A percentile compares a stretch with the other conserved stretches of the same genome.
phyloP scores from a whole-genome alignment of 1,140 invertebrate genomes.

The Drosophila asahinai region DNA sequence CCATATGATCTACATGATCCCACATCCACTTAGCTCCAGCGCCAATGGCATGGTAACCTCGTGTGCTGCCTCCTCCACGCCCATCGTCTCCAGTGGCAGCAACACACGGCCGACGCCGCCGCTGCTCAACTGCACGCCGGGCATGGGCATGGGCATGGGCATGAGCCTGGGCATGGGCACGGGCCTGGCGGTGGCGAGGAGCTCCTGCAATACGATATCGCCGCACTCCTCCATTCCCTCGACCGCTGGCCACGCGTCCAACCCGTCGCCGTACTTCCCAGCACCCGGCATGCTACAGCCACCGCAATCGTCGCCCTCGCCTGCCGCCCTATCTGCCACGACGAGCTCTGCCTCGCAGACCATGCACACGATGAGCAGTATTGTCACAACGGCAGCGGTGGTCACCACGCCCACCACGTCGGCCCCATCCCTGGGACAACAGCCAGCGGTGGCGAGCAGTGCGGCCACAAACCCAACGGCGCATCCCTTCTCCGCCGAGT shows the following conservation, averaged over 20 bases:
- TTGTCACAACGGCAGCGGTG: constrained; percentile 40
- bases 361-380: constrained; percentile 44
- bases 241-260: constrained; percentile 40
- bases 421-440: constrained; percentile 40
- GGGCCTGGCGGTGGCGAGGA: constrained; percentile 22
- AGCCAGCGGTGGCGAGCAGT: constrained; percentile 77
- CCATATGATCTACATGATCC: neutral
- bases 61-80: constrained; percentile 81
- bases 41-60: constrained; percentile 63
- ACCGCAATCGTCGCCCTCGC: constrained; percentile 84
- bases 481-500: constrained; percentile 94
- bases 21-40: constrained; percentile 27
- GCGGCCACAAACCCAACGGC: constrained; percentile 82
- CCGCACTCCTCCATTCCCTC: constrained; percentile 61
- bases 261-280: constrained; percentile 62
- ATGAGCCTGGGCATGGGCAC: constrained; percentile 25
- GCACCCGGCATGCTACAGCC: constrained; percentile 82
- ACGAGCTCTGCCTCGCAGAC: constrained; percentile 29
- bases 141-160: constrained; percentile 28
- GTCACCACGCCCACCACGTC: constrained; percentile 56
- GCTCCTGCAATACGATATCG: constrained; percentile 63
- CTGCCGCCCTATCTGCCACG: constrained; percentile 26
- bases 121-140: constrained; percentile 84
- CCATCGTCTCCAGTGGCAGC: constrained; percentile 88
- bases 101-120: constrained; percentile 89